Evolutionary conservation across 64 coral and sea anemone genomes (phyloP), one percentile per base, ranked within the genome.

Genomic region (Montipora capricornis): DNA sequence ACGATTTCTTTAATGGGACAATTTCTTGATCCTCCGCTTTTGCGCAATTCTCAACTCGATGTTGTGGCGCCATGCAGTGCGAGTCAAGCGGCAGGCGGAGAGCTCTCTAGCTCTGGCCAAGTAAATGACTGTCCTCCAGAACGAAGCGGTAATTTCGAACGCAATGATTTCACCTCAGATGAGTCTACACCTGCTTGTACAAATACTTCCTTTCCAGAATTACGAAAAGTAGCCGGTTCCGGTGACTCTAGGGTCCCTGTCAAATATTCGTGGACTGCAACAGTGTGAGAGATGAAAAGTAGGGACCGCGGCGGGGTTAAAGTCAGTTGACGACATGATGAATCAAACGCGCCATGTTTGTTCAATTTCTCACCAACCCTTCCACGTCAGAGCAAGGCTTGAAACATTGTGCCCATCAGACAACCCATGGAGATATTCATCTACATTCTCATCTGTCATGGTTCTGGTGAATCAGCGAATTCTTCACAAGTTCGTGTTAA

Each of bases 1-100:
- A 58, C 94, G 8, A 95, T 94, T 80, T 86, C 93, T 4, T 81
- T 97, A 59, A 94, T 94, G 85, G 96, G 96, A 89, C 96, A 97
- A 59, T 95, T 97, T 71, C 77, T 94, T 45, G 92, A 89, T 26
- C 93, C 95, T 50, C 77, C 82, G 17, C 95, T 93, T 37, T 76
- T 90, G 45, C 77, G 87, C 0, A 97, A 92, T 74, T 74, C 79
- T 5, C 89, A 59, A 19, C 92, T 91, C 68, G 79, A 75, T 52
- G 73, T 71, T 4, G 37, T 73, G 37, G 70, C 84, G 12, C 51
- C 80, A 51, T 73, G 88, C 3, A 88, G 49, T 71, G 44, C 17
- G 6, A 19, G 17, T 47, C 24, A 86, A 45, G 45, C 82, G 12
- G 71, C 16, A 49, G 44, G 17, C 8, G 82, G 70, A 46, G 82